Evolutionary conservation across 2,888 invertebrate genomes (phyloP).

Genomic region (Heliconius ismenius): DNA sequence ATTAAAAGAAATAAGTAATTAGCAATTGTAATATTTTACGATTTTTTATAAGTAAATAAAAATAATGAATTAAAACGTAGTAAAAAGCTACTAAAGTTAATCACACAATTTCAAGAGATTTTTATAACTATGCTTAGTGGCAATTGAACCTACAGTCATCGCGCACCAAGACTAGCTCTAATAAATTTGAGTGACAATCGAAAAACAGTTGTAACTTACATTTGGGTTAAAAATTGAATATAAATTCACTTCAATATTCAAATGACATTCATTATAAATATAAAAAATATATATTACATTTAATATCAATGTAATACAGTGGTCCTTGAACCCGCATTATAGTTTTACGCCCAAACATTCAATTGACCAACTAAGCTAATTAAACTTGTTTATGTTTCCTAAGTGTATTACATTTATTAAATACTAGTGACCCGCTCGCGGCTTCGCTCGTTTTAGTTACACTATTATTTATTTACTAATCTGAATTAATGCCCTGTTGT

Average conservation of each 20-base stretch:
- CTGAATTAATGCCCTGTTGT: too few species aligned
- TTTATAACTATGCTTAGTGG: too few species aligned
- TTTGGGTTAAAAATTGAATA: neutral
- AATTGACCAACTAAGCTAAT: conserved; percentile 16
- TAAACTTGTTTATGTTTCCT: neutral
- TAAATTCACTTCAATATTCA: neutral
- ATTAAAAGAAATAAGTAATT: neutral
- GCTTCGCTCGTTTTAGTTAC: too few species aligned
- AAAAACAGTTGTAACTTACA: too few species aligned
- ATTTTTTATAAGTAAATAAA: neutral
- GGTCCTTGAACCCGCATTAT: conserved; percentile 8
- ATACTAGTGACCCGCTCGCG: neutral
- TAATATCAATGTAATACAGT: neutral
- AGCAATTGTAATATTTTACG: too few species aligned
- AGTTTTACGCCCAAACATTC: conserved; percentile 9
- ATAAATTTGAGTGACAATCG: too few species aligned
- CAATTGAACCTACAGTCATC: too few species aligned
- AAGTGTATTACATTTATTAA: conserved; percentile 1
- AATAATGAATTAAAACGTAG: neutral
- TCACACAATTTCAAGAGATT: too few species aligned
- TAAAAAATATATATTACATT: neutral
- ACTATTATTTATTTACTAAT: too few species aligned
- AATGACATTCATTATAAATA: neutral
- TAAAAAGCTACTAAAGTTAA: too few species aligned
- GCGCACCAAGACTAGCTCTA: too few species aligned